Conservation (phyloP, 1,140 invertebrate genomes). For the Cherax quadricarinatus region DNA sequence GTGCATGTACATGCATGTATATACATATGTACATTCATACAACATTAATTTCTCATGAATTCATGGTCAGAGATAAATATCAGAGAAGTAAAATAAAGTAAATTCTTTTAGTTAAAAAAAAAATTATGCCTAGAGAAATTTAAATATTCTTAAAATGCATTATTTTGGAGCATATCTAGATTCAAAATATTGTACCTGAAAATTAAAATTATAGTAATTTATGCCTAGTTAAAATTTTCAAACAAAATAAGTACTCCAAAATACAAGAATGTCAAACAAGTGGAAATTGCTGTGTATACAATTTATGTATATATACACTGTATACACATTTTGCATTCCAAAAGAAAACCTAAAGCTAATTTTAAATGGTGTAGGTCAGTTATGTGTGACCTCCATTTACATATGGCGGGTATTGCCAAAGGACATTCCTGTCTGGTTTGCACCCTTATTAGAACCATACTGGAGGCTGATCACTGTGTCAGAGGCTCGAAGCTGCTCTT, state of each 20-base stretch:
- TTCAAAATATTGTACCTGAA: too few relatives aligned
- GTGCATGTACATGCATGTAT: too few relatives aligned
- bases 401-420: constrained; percentile 96
- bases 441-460: constrained; percentile 92
- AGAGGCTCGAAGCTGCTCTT: constrained; percentile 94
- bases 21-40: neutral
- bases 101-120: too few relatives aligned
- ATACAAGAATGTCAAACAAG: too few relatives aligned
- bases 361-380: neutral
- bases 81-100: too few relatives aligned
- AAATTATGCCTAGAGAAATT: neutral
- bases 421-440: constrained; percentile 78
- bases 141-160: neutral
- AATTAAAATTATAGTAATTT: too few relatives aligned
- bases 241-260: too few relatives aligned
- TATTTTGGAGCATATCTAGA: neutral
- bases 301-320: neutral
- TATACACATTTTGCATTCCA: neutral
- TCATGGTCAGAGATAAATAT: too few relatives aligned
- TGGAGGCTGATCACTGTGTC: constrained; percentile 94
- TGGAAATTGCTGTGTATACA: too few relatives aligned
- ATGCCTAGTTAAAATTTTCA: too few relatives aligned
- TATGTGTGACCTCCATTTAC: constrained; percentile 79
- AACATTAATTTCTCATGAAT: too few relatives aligned
- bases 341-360: neutral